phyloP scores from a whole-genome alignment of 2,888 invertebrate genomes.

The Portevinia maculata region DNA sequence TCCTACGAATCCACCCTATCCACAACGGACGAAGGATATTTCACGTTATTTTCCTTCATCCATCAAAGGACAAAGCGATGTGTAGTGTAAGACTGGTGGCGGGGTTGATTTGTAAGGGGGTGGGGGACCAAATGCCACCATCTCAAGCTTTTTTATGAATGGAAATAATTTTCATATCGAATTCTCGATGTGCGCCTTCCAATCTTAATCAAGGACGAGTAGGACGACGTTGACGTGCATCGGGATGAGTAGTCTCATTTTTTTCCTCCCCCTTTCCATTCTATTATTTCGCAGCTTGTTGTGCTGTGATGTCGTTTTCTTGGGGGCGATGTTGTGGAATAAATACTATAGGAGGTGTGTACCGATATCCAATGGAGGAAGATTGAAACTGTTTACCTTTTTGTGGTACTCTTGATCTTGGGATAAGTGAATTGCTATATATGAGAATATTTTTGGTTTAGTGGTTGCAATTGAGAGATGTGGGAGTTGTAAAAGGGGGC shows the following conservation, averaged over 20 bases:
- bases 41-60: constrained; percentile 69
- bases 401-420: constrained; percentile 2
- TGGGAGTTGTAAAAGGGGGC: too few relatives aligned
- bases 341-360: constrained; percentile 62
- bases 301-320: constrained; percentile 50
- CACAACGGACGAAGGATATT: constrained; percentile 52
- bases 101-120: constrained; percentile 5
- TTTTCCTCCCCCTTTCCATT: constrained; percentile 8
- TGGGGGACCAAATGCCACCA: constrained; percentile 51
- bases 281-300: constrained; percentile 28
- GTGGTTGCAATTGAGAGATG: too few relatives aligned
- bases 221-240: constrained; percentile 22
- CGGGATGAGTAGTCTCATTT: constrained; percentile 37
- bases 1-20: constrained; percentile 42
- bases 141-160: constrained; percentile 66
- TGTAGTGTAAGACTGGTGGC: constrained; percentile 10
- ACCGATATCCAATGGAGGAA: constrained; percentile 44
- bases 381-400: constrained; percentile 63
- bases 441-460: too few relatives aligned
- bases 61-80: constrained; percentile 70
- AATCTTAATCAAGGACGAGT: constrained; percentile 50
- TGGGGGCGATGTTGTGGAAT: constrained; percentile 66
- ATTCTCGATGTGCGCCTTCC: constrained; percentile 53
- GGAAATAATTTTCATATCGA: constrained; percentile 71
- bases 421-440: constrained; percentile 1